Conservation (phyloP, 2,797 vertebrate species). For the Salmo trutta region DNA sequence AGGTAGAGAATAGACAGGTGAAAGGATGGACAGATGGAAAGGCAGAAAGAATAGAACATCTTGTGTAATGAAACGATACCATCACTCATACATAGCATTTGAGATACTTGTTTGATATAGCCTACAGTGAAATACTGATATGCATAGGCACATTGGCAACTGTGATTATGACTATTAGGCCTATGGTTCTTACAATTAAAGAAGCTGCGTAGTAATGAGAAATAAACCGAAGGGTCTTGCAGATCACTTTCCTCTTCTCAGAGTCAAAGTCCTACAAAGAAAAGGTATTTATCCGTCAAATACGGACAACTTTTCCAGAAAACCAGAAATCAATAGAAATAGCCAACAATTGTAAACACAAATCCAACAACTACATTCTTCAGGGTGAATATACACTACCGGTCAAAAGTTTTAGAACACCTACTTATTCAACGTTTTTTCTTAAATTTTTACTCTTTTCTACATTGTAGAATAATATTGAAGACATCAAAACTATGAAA, state of each 20-base stretch:
- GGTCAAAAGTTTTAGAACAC: not conserved
- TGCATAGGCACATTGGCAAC: not conserved
- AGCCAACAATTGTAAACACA: not conserved
- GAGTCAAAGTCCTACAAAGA: slow-evolving; percentile 88
- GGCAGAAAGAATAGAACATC: not conserved
- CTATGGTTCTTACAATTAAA: slow-evolving; percentile 81
- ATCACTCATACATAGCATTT: not conserved
- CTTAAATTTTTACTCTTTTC: too few species aligned
- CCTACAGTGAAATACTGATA: not conserved
- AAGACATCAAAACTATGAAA: too few species aligned
- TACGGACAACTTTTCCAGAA: not conserved
- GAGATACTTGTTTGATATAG: not conserved
- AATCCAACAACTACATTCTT: not conserved
- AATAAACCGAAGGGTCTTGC: slow-evolving; percentile 92
- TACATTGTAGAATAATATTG: too few species aligned
- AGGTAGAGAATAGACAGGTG: not conserved
- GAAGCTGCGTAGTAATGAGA: slow-evolving; percentile 92
- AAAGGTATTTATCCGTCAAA: not conserved
- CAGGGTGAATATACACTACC: not conserved
- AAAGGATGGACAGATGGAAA: not conserved
- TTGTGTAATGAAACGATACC: not conserved
- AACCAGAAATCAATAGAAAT: not conserved
- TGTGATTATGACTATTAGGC: not conserved
- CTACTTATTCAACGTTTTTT: too few species aligned
- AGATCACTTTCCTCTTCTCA: slow-evolving; percentile 88